Evolutionary conservation across 2,113 vertebrate species (phyloP).

Genomic region (Xerus inauris): DNA sequence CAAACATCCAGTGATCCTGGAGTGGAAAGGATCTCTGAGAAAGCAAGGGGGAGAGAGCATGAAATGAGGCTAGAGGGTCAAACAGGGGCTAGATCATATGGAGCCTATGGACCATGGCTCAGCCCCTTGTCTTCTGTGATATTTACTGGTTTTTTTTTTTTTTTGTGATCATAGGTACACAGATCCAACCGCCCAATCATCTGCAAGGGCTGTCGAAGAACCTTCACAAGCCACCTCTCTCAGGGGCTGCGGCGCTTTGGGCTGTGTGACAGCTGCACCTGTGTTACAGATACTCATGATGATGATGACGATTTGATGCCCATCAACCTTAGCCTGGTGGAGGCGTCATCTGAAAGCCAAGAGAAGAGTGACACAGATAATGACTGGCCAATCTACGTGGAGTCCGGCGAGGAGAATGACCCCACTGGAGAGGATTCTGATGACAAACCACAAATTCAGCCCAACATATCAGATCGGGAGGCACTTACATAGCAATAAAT

Average conservation of each 20-base stretch:
- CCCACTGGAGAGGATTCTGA: slow-evolving; percentile 84
- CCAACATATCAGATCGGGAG: slow-evolving; percentile 83
- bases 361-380: slow-evolving; percentile 89
- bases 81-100: not conserved
- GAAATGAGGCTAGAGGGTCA: not conserved
- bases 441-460: slow-evolving; percentile 87
- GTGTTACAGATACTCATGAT: slow-evolving; percentile 92
- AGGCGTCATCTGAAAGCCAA: slow-evolving; percentile 86
- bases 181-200: slow-evolving; percentile 95
- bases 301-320: slow-evolving; percentile 89
- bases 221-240: slow-evolving; percentile 92
- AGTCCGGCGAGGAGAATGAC: slow-evolving; percentile 94
- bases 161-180: slow-evolving; percentile 90
- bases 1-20: not conserved
- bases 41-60: not conserved
- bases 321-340: slow-evolving; percentile 88
- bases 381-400: slow-evolving; percentile 96
- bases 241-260: slow-evolving; percentile 93
- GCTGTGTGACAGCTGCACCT: slow-evolving; percentile 97
- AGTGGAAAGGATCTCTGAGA: not conserved
- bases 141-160: not conserved
- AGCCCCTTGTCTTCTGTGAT: not conserved
- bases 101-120: not conserved
- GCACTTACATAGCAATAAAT: slow-evolving; percentile 83
- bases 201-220: slow-evolving; percentile 96